A percentile compares a stretch with the other conserved stretches of the same genome.
These are phyloP conservation scores for Hemiprocne comata DNA, from an alignment of 2,113 vertebrate species.

Conservation along the genomic window DNA sequence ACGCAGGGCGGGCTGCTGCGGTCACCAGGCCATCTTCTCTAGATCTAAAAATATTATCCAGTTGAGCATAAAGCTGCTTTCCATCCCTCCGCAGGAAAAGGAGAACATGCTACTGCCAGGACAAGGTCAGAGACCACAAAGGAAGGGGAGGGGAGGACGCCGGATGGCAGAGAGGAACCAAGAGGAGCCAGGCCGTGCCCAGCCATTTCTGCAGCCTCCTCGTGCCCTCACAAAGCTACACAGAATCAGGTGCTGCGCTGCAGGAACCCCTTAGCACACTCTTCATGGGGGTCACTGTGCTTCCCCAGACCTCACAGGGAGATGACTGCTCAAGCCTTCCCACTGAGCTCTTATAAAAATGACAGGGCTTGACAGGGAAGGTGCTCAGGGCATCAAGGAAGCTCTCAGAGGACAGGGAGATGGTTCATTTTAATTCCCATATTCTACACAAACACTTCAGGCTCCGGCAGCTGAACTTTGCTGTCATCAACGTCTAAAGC, in stretches of 20 bases:
- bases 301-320: neutral
- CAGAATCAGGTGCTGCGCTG: accelerated
- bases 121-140: constrained; percentile 19
- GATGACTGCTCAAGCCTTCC: neutral
- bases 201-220: neutral
- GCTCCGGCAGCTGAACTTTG: neutral
- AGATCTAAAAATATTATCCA: constrained; percentile 19
- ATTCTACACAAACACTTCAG: neutral
- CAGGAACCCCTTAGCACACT: neutral
- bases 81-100: constrained; percentile 20
- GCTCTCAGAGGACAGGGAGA: neutral
- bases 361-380: neutral
- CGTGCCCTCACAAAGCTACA: neutral
- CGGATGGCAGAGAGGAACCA: neutral
- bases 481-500: neutral
- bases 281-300: accelerated
- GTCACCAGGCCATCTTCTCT: constrained; percentile 1
- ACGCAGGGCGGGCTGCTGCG: neutral
- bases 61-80: constrained; percentile 6
- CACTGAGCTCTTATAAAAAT: neutral
- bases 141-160: neutral
- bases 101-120: neutral
- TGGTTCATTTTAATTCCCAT: neutral
- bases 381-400: neutral
- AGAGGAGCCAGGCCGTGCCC: neutral